Base-by-base conservation (phyloP, 2,888 invertebrate genomes). In the Yponomeuta evonymella region DNA sequence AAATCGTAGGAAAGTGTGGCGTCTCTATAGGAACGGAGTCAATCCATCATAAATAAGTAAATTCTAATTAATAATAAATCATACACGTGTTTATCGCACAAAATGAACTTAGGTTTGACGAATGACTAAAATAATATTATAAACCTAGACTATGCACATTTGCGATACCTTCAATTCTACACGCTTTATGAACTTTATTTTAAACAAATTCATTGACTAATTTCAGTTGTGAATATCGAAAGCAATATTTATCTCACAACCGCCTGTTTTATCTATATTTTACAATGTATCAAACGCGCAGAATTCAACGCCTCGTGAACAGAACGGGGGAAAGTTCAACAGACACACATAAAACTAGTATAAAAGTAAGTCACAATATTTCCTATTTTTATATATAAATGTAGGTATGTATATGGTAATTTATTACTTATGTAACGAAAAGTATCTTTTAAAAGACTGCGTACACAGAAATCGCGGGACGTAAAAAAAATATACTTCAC, bases 91-190 rank as follows among this genome's bases (percentile, higher is more conserved):
- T 80, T 83, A 80, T 80, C 84, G 82, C 85, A 85, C 86, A 83
- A 85, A 87, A 81, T 83, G 86, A 89, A 89, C 89, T 89, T 89
- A 89, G 79, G 78, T 83, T 78, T 82, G 88, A 79, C 83, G 79
- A 82, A 88, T 90, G 90, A 91, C 90, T 90, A 90, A 89, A 58
- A 90, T 89, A 89, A 90, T 84, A 82, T 85, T 88, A 89, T 30
- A 15, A 82, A 85, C 77, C 88, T 90, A 90, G 76, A 86, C 84
- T 89, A 88, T 83, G 83, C 82, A 82, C 71, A 67, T 67, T 81
- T 83, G 72, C 78, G 75, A 75, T 75, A 78, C 77, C 81, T 76
- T 79, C 82, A 78, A 78, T 79, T 76, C 66, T 70, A 72, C 73
- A 70, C 70, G 71, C 74, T 75, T 71, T 8, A 65, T 65, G 33